Evolutionary conservation across 1,140 invertebrate genomes (phyloP), one percentile per base, ranked within the genome.

Genomic region (Pteromalus puparum): DNA sequence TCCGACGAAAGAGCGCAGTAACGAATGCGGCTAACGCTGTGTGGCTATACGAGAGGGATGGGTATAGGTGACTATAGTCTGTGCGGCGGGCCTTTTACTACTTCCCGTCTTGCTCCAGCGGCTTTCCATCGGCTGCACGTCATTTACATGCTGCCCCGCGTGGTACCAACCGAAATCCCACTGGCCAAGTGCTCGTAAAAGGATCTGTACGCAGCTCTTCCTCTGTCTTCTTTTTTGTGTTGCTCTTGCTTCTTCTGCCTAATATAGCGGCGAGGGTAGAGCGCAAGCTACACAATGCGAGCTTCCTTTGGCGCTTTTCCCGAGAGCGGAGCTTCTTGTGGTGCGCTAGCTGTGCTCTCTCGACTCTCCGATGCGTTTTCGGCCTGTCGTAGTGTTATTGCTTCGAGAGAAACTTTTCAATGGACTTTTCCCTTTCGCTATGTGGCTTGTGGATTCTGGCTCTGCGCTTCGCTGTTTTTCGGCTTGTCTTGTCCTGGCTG

Each of bases 121-220:
- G 76, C 77, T 76, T 48, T 87, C 73, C 73, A 83, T 87, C 87
- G 86, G 85, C 83, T 87, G 74, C 65, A 85, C 72, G 87, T 86
- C 80, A 81, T 70, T 87, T 86, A 88, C 87, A 85, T 85, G 53
- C 18, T 61, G 12, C 85, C 83, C 79, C 75, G 85, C 87, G 89
- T 65, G 65, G 89, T 88, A 82, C 87, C 81, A 79, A 89, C 88
- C 88, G 89, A 90, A 92, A 92, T 92, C 91, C 91, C 84, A 88
- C 89, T 85, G 91, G 91, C 90, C 90, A 90, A 91, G 86, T 91
- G 89, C 91, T 92, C 92, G 90, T 92, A 92, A 92, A 92, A 90
- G 88, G 61, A 83, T 86, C 81, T 75, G 12, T 48, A 70, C 67
- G 67, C 67, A n/a, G 72, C 73, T 84, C 86, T 87, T 87, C 83